Base-by-base conservation (phyloP, 2,888 invertebrate species). In the Apodemia mormo region DNA sequence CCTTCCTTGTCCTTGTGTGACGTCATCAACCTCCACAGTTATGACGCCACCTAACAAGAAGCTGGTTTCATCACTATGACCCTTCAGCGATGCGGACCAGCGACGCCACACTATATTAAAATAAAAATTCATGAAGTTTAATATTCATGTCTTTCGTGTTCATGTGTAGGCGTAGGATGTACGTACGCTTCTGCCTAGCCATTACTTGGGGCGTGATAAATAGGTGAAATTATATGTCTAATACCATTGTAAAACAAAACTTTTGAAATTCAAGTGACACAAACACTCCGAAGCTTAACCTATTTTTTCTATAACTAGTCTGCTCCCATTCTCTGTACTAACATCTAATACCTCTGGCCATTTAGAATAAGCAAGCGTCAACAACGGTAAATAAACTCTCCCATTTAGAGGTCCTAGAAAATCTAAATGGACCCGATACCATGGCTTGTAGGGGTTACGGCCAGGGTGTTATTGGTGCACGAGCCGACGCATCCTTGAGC, bases 111-210 rank as follows among this genome's bases (percentile, higher is more conserved):
- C 22, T 22, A 37, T 6, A 37, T 3, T 6, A 37, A 37, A 37
- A 37, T 6, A 37, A 37, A 75, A 66, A 66, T 66, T 66, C 49
- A 49, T 49, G 12, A n/a, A 49, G n/a, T 29, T 49, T 45, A n/a
- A 49, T 29, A 52, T 45, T 52, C 22, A 22, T 14, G 49, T 66
- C 49, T 29, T 66, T 66, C 3, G 22, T 66, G 5, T 45, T 14
- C 2, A 22, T 22, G 22, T 22, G 22, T 22, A 22, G 22, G 22
- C 22, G 22, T 0, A 22, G 22, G 22, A 22, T 22, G 8, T 45
- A 22, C 22, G 22, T 22, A 22, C 22, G 22, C 0, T 22, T 22
- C 22, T 22, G 22, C 22, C 22, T 22, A 22, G 22, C 22, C 22
- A 22, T 22, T 22, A 0, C 22, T 22, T 22, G 22, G 22, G 22